Base-by-base conservation (phyloP, 2,797 vertebrate genomes). In the Miichthys miiuy region DNA sequence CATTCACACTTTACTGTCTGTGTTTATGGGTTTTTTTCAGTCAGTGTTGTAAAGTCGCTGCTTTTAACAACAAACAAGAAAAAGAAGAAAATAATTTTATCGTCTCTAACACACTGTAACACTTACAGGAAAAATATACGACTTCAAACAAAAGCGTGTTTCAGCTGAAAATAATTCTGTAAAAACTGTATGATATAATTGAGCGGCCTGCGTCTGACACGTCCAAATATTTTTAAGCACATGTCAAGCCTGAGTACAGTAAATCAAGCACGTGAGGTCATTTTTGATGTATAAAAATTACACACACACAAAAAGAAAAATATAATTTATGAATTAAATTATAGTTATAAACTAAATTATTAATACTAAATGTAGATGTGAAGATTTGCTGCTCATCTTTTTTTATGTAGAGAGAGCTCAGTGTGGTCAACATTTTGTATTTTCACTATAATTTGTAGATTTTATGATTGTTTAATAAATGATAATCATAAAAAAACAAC, bases 1-100 rank as follows among this genome's bases (percentile, higher is more conserved):
- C 3, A 0, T 55, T 38, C 34, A 52, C 34, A 52, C 60, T 41
- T 42, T 13, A 50, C 20, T 57, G 0, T 51, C 16, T 2, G 7
- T 54, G 54, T 25, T 41, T 23, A 13, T 44, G 4, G 9, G 25
- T 60, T 41, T 68, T 78, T 78, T 41, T 70, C 18, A 20, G 14
- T 66, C 23, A n/a, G 21, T 46, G 77, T 42, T 57, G 64, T 47
- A 52, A 68, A 62, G 69, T 68, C 75, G 51, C 12, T 0, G 64
- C 56, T 68, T 60, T 75, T 48, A 75, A 56, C 23, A 68, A 66
- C 23, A 71, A 77, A 66, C 17, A 67, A 38, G 27, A 34, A 62
- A 55, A 48, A 2, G 14, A 50, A 56, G 17, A 55, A 38, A 46
- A 13, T 44, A 6, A 75, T 61, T 42, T 44, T n/a, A 55, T 75